These are phyloP conservation scores for Drosophila aff. DNA, from an alignment of 1,140 invertebrate species.

Conservation along the genomic window DNA sequence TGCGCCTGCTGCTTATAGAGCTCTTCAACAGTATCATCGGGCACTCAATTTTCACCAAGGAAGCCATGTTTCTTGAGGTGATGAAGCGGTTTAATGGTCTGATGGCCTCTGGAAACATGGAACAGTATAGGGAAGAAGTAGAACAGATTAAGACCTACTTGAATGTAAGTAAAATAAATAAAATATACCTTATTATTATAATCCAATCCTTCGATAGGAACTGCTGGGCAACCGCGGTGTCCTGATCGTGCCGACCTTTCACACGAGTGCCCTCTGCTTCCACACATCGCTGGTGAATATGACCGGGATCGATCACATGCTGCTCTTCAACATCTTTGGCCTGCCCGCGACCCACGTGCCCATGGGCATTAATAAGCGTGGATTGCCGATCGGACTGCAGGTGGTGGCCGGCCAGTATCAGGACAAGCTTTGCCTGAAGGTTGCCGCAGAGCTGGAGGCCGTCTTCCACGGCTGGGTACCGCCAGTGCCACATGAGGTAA, in stretches of 20 bases:
- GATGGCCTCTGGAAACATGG: constrained; percentile 35
- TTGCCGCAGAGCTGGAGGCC: constrained; percentile 91
- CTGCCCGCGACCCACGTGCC: constrained; percentile 91
- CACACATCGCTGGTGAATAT: constrained; percentile 88
- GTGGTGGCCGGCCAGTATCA: constrained; percentile 88
- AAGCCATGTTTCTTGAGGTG: constrained; percentile 70
- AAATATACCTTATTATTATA: background rate
- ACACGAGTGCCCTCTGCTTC: constrained; percentile 87
- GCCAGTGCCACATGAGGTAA: constrained; percentile 66
- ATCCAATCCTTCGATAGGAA: constrained; percentile 78
- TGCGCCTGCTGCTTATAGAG: constrained; percentile 55
- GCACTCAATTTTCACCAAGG: constrained; percentile 69
- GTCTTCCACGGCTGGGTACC: constrained; percentile 92
- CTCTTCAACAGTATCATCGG: constrained; percentile 66
- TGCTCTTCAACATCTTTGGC: constrained; percentile 91
- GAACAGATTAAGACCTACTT: constrained; percentile 43
- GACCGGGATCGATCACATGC: constrained; percentile 88
- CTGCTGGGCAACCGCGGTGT: constrained; percentile 89
- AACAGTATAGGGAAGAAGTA: constrained; percentile 51
- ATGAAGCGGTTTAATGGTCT: constrained; percentile 62
- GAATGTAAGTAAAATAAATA: constrained; percentile 32
- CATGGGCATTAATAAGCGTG: constrained; percentile 88
- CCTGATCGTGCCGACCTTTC: constrained; percentile 91
- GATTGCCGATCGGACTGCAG: constrained; percentile 91
- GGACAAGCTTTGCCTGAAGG: constrained; percentile 91